Evolutionary conservation across 2,113 vertebrate species (phyloP).

Genomic region (Xenopus borealis): DNA sequence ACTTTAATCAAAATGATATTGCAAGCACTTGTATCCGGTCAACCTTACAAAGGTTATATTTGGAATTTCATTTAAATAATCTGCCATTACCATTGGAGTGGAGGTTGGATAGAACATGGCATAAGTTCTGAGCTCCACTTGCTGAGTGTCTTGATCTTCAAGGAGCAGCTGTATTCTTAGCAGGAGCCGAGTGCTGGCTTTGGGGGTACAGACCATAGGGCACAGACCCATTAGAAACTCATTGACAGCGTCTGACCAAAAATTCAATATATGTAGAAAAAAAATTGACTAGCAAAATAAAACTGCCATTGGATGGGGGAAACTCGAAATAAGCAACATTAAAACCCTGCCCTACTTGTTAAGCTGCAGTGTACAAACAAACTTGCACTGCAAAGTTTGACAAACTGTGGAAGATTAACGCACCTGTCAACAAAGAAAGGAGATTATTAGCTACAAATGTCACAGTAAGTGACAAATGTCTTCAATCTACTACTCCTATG

Average conservation of each 20-base stretch:
- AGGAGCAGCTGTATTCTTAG: slow-evolving; percentile 84
- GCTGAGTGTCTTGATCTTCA: slow-evolving; percentile 84
- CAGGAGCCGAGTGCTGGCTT: slow-evolving; percentile 83
- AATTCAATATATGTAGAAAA: slow-evolving; percentile 84
- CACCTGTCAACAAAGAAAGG: slow-evolving; percentile 86
- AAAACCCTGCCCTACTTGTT: slow-evolving; percentile 83
- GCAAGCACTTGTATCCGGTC: slow-evolving; percentile 77
- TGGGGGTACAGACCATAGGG: slow-evolving; percentile 87
- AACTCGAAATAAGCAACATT: slow-evolving; percentile 62
- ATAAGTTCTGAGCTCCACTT: slow-evolving; percentile 85
- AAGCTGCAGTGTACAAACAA: slow-evolving; percentile 82
- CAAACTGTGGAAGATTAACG: slow-evolving; percentile 80
- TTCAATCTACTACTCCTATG: slow-evolving; percentile 22
- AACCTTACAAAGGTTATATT: slow-evolving; percentile 78
- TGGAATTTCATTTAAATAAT: slow-evolving; percentile 88
- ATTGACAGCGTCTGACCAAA: slow-evolving; percentile 86
- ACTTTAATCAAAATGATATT: slow-evolving; percentile 52
- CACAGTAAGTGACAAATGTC: slow-evolving; percentile 66
- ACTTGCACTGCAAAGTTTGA: slow-evolving; percentile 84
- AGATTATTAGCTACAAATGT: slow-evolving; percentile 78
- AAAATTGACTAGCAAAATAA: slow-evolving; percentile 75
- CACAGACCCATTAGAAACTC: slow-evolving; percentile 86
- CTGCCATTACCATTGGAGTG: slow-evolving; percentile 87
- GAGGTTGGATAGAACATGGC: slow-evolving; percentile 87
- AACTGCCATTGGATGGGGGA: slow-evolving; percentile 60